Evolutionary conservation across 1,140 invertebrate species (phyloP), one percentile per base, ranked within the genome.

Genomic region (Hyles euphorbiae): DNA sequence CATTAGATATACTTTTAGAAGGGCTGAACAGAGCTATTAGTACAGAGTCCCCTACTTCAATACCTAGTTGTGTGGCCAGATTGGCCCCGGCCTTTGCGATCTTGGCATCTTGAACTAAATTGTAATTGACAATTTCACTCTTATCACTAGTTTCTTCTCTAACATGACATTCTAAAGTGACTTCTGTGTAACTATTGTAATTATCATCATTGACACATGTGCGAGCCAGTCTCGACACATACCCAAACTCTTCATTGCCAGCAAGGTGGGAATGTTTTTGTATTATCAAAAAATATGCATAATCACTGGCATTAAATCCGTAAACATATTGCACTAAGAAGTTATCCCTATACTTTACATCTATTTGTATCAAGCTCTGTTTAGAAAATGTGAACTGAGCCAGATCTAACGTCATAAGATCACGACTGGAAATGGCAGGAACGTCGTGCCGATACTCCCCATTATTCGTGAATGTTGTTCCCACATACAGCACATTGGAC

Each of bases 171-270:
- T 97, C 93, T 32, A 99, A 88, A 3, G 97, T 98, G 34, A 98
- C 95, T 90, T 99, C 98, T 0, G 96, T 97, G 82, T 99, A 99
- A 80, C 94, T 96, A 78, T 98, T 96, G 83, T 98, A 99, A 78
- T 97, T 97, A 1, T 95, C 92, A 90, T 99, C 98, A 67, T 94
- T 96, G 34, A 98, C 96, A 88, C 98, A 99, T 51, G 96, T 96
- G 10, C 98, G 91, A 0, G 97, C 95, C 62, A 99, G 88, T 34
- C 97, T 92, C 0, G 97, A 96, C 34, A 97, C 94, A 90, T 97
- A 98, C 4, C 97, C 97, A 33, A 93, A 89, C 79, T 98, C 96
- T 72, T 97, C 96, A 74, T 96, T 94, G 2, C 94, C 94, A 10
- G 96, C 94, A 32, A 97, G 90, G 76, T 96, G 95, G 3, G 96